phyloP scores from a whole-genome alignment of 2,113 vertebrate genomes.

The Cinclus cinclus region DNA sequence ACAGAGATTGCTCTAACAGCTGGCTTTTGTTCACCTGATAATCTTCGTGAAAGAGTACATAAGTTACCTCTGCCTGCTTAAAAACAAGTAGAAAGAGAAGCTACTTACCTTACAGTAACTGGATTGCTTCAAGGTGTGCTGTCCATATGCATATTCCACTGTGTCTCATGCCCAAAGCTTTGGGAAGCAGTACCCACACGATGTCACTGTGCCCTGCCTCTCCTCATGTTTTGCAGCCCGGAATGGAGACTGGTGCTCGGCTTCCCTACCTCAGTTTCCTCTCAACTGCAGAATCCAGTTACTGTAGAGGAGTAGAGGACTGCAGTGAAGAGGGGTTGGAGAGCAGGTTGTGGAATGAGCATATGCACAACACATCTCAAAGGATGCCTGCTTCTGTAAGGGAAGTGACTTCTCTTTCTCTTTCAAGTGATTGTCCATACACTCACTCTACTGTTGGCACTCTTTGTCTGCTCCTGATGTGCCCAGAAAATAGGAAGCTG shows the following conservation, averaged over 20 bases:
- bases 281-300: conserved; percentile 62
- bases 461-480: not conserved
- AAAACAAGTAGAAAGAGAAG: conserved; percentile 33
- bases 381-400: conserved; percentile 36
- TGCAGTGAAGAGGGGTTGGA: conserved; percentile 64
- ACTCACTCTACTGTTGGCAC: not conserved
- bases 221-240: conserved; percentile 43
- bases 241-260: conserved; percentile 9
- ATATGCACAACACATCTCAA: conserved; percentile 59
- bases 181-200: conserved; percentile 43
- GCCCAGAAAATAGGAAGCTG: not conserved
- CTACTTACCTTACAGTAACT: conserved; percentile 54
- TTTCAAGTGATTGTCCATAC: not conserved
- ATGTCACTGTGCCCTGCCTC: conserved; percentile 33
- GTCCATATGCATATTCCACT: conserved; percentile 62
- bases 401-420: conserved; percentile 48
- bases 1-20: conserved; percentile 23
- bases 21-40: conserved; percentile 52
- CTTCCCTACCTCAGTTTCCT: conserved; percentile 60
- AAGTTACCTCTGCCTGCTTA: not conserved
- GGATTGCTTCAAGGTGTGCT: conserved; percentile 56
- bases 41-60: not conserved
- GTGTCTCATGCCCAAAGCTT: conserved; percentile 42
- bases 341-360: conserved; percentile 57
- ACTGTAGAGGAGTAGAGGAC: conserved; percentile 65